A percentile compares a stretch with the other conserved stretches of the same genome.
Evolutionary conservation across 2,113 vertebrate species (phyloP).

Genomic region (Rynchops niger): DNA sequence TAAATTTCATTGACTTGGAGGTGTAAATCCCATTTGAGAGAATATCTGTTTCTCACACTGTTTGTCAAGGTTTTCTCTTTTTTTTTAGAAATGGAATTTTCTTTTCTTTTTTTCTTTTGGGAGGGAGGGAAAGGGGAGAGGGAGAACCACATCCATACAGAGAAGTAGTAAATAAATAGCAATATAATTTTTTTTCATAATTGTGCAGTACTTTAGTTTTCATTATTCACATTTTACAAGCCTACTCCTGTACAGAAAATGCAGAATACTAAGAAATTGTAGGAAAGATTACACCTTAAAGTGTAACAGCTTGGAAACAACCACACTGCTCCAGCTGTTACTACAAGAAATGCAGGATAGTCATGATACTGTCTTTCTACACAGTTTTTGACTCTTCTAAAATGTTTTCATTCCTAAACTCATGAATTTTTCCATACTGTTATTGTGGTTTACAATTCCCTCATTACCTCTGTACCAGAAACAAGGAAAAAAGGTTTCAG

Average conservation of each 20-base stretch:
- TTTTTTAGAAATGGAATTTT: not conserved
- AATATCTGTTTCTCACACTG: not conserved
- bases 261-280: not conserved
- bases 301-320: not conserved
- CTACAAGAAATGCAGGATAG: not conserved
- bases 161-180: not conserved
- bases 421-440: not conserved
- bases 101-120: no score
- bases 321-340: not conserved
- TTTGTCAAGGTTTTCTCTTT: not conserved
- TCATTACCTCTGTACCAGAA: not conserved
- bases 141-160: not conserved
- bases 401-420: not conserved
- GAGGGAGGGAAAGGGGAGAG: no score
- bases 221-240: not conserved
- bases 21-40: not conserved
- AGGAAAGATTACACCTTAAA: not conserved
- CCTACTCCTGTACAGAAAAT: not conserved
- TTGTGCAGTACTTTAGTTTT: not conserved
- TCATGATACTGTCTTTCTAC: not conserved
- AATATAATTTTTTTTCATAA: not conserved
- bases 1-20: not conserved
- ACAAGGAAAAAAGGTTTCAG: not conserved
- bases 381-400: not conserved
- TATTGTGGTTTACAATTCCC: not conserved